Evolutionary conservation across 2,113 vertebrate genomes (phyloP).

Genomic region (Tretioscincus oriximinensis): DNA sequence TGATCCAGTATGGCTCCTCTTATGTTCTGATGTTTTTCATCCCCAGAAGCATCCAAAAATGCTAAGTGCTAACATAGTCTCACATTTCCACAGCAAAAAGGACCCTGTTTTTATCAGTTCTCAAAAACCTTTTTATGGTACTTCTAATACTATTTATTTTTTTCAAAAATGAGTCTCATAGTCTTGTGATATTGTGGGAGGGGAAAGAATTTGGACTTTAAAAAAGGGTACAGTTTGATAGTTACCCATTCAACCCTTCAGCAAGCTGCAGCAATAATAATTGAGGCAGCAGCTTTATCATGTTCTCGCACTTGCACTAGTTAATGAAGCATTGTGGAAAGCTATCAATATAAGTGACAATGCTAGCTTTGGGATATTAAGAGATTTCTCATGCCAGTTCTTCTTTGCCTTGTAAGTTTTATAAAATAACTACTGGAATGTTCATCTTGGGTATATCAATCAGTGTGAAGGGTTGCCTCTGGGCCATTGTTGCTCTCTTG

Average conservation of each 20-base stretch:
- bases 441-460: not conserved
- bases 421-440: constrained; percentile 4
- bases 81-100: too few species aligned
- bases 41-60: too few species aligned
- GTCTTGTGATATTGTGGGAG: too few species aligned
- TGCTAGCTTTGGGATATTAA: not conserved
- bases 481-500: too few species aligned
- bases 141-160: too few species aligned
- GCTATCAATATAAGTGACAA: not conserved
- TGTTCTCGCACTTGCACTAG: not conserved
- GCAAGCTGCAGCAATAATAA: constrained; percentile 2
- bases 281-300: not conserved
- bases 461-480: not conserved
- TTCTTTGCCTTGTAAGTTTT: not conserved
- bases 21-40: too few species aligned
- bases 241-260: constrained; percentile 23
- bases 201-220: not conserved
- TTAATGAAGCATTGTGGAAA: not conserved
- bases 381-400: not conserved
- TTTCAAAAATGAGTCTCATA: too few species aligned
- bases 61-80: too few species aligned
- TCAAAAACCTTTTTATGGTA: too few species aligned
- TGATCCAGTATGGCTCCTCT: too few species aligned
- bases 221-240: not conserved
- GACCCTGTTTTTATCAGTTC: too few species aligned